Evolutionary conservation across 30 jellyfish, hydroid and myxozoan genomes (phyloP).

Genomic region (Aurelia aurita complex sp. Pacific): DNA sequence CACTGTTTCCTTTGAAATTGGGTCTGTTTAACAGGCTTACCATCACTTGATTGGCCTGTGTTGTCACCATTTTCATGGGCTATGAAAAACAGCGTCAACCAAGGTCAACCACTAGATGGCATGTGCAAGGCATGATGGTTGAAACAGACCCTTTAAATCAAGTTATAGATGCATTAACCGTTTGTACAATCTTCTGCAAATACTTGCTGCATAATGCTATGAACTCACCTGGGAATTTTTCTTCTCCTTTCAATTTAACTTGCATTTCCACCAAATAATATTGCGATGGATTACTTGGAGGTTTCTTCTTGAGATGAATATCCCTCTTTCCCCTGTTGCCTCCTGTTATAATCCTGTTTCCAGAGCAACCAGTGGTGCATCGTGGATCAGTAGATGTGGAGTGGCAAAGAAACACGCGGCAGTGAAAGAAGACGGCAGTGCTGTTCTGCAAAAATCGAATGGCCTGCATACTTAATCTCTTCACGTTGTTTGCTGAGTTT

Average conservation of each 20-base stretch:
- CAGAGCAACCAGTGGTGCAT: conserved; percentile 39
- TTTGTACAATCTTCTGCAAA: neutral
- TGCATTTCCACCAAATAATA: conserved; percentile 18
- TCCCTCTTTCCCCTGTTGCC: conserved; percentile 4
- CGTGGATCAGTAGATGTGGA: conserved; percentile 34
- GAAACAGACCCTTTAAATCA: neutral
- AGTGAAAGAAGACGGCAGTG: conserved; percentile 50
- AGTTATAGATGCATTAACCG: neutral
- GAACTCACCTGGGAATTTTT: neutral
- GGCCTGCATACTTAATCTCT: conserved; percentile 33
- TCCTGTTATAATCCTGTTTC: conserved; percentile 9
- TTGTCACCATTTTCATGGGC: neutral
- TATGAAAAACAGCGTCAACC: neutral
- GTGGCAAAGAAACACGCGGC: conserved; percentile 39
- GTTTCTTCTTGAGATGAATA: neutral
- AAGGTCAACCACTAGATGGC: no score
- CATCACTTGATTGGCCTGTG: no score
- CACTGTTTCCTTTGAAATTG: no score
- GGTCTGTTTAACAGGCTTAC: no score
- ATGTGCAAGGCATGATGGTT: no score
- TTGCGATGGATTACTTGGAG: conserved; percentile 19
- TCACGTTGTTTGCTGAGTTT: conserved; percentile 25
- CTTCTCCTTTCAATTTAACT: neutral
- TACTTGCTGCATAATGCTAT: neutral
- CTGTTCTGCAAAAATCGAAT: conserved; percentile 35